A percentile compares a stretch with the other conserved stretches of the same genome.
These are phyloP conservation scores for Aphelenchoides avenae DNA, from an alignment of 1,140 invertebrate species.

Conservation along the genomic window DNA sequence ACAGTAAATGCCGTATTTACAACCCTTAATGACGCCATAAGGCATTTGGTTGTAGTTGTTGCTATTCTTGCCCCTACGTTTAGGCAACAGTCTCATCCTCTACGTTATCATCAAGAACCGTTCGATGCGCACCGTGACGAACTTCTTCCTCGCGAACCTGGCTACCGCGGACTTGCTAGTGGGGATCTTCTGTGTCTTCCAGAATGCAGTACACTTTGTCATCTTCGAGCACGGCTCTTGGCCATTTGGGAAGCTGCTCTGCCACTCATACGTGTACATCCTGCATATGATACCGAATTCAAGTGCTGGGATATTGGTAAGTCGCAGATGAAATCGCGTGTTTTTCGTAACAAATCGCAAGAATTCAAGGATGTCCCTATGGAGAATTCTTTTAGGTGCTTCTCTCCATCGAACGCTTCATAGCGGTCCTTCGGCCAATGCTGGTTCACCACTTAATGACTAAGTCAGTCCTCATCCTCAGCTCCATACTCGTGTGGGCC, in stretches of 20 bases:
- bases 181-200: conserved; percentile 77
- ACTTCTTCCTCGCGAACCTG: no score
- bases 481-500: conserved; percentile 44
- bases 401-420: conserved; percentile 53
- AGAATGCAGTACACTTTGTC: conserved; percentile 66
- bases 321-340: no score
- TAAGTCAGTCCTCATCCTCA: conserved; percentile 31
- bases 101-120: conserved; percentile 73
- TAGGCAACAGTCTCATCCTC: conserved; percentile 75
- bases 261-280: conserved; percentile 51
- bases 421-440: conserved; percentile 53
- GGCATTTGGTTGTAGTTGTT: no score
- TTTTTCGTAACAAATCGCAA: conserved; percentile 2
- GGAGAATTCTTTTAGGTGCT: conserved; percentile 43
- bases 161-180: conserved; percentile 78
- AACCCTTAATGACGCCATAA: conserved; percentile 2
- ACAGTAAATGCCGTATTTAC: no score
- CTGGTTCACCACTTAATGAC: conserved; percentile 42
- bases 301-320: conserved; percentile 51
- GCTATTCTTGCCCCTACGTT: conserved; percentile 60
- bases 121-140: no score
- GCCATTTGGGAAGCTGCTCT: conserved; percentile 50
- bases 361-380: conserved; percentile 5
- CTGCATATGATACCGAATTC: conserved; percentile 52
- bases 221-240: conserved; percentile 48